Conservation (phyloP, 2,797 vertebrate genomes). For the Falco cherrug region DNA sequence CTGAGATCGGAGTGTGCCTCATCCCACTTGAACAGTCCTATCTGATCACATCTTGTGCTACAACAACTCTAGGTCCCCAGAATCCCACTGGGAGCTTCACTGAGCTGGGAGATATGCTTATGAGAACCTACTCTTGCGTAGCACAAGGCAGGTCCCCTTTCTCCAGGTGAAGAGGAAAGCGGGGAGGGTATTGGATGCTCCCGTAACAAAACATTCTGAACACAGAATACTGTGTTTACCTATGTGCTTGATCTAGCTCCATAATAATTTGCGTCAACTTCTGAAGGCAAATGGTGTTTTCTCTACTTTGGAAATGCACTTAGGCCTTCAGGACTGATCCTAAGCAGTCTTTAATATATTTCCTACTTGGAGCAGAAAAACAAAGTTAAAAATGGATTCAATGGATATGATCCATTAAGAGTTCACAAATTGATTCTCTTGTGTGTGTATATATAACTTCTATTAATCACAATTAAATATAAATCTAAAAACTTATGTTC, state of each 20-base stretch:
- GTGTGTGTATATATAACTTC: not conserved
- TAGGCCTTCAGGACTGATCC: not conserved
- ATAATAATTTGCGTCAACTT: not conserved
- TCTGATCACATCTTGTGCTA: not conserved
- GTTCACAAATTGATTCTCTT: not conserved
- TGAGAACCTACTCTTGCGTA: not conserved
- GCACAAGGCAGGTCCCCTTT: accelerated
- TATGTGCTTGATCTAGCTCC: not conserved
- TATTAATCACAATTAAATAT: not conserved
- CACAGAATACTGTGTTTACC: accelerated
- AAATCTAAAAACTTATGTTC: not conserved
- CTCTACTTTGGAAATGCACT: not conserved
- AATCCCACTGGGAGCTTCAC: not conserved
- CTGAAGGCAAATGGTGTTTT: not conserved
- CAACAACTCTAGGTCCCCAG: accelerated
- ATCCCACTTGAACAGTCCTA: not conserved
- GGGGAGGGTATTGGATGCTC: not conserved
- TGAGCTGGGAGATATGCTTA: not conserved
- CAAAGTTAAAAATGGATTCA: not conserved
- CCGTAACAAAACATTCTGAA: not conserved
- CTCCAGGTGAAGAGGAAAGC: accelerated
- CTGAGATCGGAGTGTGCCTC: not conserved
- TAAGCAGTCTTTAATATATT: not conserved
- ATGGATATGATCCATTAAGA: not conserved
- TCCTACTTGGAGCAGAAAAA: not conserved